Evolutionary conservation across 1,140 invertebrate genomes (phyloP).

Genomic region (honey bee (Apis mellifera)): DNA sequence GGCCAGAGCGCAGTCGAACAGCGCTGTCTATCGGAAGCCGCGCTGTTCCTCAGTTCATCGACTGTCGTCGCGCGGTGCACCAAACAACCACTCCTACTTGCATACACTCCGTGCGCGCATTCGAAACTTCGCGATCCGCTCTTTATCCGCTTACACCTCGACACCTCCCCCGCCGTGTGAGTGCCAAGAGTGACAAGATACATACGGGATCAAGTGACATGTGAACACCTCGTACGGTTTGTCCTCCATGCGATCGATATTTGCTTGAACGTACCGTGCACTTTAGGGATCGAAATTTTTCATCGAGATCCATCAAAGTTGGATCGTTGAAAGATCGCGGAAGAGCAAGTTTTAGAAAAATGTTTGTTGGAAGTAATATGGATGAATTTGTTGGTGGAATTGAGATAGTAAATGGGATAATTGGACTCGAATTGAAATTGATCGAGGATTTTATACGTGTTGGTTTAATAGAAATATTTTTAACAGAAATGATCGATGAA

Average conservation of each 20-base stretch:
- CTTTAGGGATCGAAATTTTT: not conserved
- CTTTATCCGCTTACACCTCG: not conserved
- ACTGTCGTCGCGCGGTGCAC: slow-evolving; percentile 68
- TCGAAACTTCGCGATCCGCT: slow-evolving; percentile 12
- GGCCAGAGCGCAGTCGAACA: slow-evolving; percentile 55
- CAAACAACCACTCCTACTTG: not conserved
- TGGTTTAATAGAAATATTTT: too few species aligned
- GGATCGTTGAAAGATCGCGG: not conserved
- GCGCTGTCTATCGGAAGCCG: slow-evolving; percentile 68
- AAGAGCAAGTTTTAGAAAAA: not conserved
- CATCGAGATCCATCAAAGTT: not conserved
- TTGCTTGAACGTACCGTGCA: slow-evolving; percentile 35
- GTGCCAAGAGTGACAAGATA: not conserved
- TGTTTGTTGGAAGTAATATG: not conserved
- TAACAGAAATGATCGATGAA: not conserved
- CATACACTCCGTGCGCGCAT: not conserved
- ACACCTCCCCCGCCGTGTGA: not conserved
- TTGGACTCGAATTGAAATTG: too few species aligned
- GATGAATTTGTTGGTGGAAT: too few species aligned
- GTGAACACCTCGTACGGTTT: slow-evolving; percentile 6
- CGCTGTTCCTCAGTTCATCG: slow-evolving; percentile 70
- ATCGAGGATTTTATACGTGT: too few species aligned
- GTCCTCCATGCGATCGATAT: not conserved
- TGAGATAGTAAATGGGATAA: too few species aligned
- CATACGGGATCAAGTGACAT: slow-evolving; percentile 17